These are phyloP conservation scores for Corythornis leucogaster DNA, from an alignment of 2,797 vertebrate genomes.

Conservation along the genomic window DNA sequence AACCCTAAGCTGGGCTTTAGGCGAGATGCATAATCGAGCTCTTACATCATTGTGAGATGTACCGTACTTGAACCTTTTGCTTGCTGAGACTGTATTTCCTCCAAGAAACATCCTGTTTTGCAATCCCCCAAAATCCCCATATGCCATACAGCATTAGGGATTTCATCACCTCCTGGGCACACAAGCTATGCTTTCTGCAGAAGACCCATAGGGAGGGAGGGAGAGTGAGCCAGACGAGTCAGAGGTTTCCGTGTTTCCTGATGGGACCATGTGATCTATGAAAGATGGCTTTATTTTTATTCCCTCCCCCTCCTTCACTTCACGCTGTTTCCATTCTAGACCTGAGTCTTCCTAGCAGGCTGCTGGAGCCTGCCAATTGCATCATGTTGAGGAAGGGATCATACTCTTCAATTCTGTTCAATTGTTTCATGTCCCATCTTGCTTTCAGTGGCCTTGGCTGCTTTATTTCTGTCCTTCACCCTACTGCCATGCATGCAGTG, in stretches of 20 bases:
- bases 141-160: constrained; percentile 54
- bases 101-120: constrained; percentile 73
- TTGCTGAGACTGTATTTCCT: constrained; percentile 65
- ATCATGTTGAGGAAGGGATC: constrained; percentile 3
- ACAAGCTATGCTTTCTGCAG: constrained; percentile 36
- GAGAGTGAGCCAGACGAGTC: constrained; percentile 35
- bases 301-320: not conserved
- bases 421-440: constrained; percentile 5
- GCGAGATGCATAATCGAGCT: constrained; percentile 71
- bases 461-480: not conserved
- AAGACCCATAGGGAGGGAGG: constrained; percentile 29
- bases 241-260: constrained; percentile 58
- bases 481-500: not conserved
- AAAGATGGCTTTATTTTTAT: constrained; percentile 62
- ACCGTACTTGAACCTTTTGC: constrained; percentile 70
- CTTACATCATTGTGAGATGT: constrained; percentile 72
- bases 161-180: constrained; percentile 36
- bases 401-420: not conserved
- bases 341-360: not conserved
- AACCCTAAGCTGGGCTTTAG: constrained; percentile 73
- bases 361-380: constrained; percentile 23
- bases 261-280: constrained; percentile 54
- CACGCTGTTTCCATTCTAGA: constrained; percentile 31
- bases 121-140: constrained; percentile 57
- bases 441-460: not conserved